A percentile compares a stretch with the other conserved stretches of the same genome.
Conservation (phyloP, 2,113 vertebrate species). For the Macaca mulatta region DNA sequence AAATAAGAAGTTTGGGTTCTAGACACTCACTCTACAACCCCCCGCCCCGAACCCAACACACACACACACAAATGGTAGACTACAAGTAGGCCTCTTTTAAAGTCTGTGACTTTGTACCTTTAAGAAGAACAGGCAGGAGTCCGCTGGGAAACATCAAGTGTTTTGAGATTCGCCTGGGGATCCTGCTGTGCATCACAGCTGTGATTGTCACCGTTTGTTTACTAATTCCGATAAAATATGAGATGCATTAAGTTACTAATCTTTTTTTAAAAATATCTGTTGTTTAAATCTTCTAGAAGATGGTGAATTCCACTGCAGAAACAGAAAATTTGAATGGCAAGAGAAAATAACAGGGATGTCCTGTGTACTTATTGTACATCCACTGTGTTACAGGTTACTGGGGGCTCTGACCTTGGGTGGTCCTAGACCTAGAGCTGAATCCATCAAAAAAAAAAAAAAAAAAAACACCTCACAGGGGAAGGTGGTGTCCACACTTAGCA, state of each 20-base stretch:
- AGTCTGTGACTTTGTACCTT: not conserved
- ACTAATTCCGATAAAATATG: not conserved
- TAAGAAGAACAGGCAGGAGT: not conserved
- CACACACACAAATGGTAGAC: too few relatives aligned
- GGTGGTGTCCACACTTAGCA: not conserved
- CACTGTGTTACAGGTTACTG: not conserved
- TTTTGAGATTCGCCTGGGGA: not conserved
- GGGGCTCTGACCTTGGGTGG: not conserved
- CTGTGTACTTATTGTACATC: not conserved
- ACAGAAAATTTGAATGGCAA: not conserved
- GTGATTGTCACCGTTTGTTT: not conserved
- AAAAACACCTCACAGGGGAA: not conserved
- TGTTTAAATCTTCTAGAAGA: not conserved
- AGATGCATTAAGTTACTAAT: not conserved
- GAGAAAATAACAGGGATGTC: not conserved
- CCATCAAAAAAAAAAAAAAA: too few relatives aligned
- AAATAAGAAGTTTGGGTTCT: not conserved
- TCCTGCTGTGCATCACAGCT: not conserved
- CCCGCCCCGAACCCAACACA: accelerated
- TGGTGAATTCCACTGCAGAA: not conserved
- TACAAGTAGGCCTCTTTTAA: not conserved
- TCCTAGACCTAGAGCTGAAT: not conserved
- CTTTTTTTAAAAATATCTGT: not conserved
- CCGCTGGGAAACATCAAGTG: not conserved
- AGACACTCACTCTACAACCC: not conserved